phyloP scores from a whole-genome alignment of 2,888 invertebrate species.

The Dolichomitus sp. region DNA sequence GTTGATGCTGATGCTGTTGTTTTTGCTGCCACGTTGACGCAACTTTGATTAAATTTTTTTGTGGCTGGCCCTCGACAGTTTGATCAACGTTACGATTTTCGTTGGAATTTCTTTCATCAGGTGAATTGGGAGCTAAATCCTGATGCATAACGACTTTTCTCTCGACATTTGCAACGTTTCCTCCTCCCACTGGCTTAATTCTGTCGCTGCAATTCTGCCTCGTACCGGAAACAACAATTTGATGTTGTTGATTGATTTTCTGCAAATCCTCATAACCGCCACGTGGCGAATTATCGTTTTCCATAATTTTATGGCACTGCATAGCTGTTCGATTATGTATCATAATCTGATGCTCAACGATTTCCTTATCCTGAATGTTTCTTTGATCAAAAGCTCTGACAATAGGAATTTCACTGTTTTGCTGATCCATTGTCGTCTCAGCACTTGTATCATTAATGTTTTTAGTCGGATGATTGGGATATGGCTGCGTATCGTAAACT shows the following conservation, averaged over 20 bases:
- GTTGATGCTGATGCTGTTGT: slow-evolving; percentile 60
- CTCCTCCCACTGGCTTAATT: slow-evolving; percentile 78
- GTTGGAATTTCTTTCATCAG: slow-evolving; percentile 18
- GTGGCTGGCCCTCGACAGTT: slow-evolving; percentile 5
- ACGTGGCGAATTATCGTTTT: slow-evolving; percentile 75
- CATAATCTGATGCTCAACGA: slow-evolving; percentile 78
- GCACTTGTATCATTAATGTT: slow-evolving; percentile 83
- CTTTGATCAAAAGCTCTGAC: slow-evolving; percentile 76
- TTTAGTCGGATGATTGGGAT: slow-evolving; percentile 76
- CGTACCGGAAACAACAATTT: slow-evolving; percentile 76
- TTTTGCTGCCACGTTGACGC: slow-evolving; percentile 60
- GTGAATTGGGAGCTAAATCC: slow-evolving; percentile 48
- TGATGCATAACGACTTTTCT: slow-evolving; percentile 76
- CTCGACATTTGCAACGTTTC: slow-evolving; percentile 73
- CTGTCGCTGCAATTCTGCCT: slow-evolving; percentile 79
- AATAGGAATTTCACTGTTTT: slow-evolving; percentile 76
- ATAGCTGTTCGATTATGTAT: slow-evolving; percentile 79
- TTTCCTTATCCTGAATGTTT: slow-evolving; percentile 77
- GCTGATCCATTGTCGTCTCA: slow-evolving; percentile 80
- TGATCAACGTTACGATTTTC: slow-evolving; percentile 58
- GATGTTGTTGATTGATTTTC: slow-evolving; percentile 80
- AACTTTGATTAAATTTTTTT: slow-evolving; percentile 8
- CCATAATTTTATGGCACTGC: slow-evolving; percentile 81
- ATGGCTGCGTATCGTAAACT: slow-evolving; percentile 81
- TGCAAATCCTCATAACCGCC: slow-evolving; percentile 79